Percentiles rank a stretch among this genome's conserved stretches.
Conservation (phyloP, 2,797 vertebrate species). For the Salmo trutta region DNA sequence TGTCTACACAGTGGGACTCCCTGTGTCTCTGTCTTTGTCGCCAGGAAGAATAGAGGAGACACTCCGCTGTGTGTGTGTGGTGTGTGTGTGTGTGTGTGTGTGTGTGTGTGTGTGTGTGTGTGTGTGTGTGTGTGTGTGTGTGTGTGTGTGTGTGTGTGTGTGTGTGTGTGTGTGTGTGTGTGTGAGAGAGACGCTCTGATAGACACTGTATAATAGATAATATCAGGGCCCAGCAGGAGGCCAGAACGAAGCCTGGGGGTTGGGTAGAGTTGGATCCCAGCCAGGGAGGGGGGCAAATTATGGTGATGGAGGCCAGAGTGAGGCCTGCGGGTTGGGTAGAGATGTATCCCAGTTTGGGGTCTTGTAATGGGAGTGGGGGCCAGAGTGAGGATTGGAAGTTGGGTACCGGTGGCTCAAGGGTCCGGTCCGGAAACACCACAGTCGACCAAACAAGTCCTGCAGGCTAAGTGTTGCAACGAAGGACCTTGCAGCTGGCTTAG, state of each 20-base stretch:
- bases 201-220: constrained; percentile 46
- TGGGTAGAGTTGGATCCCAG: not conserved
- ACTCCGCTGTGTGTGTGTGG: constrained; percentile 8
- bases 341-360: not conserved
- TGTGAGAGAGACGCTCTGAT: constrained; percentile 30
- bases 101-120: not conserved
- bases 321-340: not conserved
- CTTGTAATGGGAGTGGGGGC: not conserved
- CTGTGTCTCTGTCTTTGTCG: not conserved
- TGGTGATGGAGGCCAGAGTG: constrained; percentile 1
- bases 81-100: constrained; percentile 22
- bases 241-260: constrained; percentile 4
- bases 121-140: too few relatives aligned
- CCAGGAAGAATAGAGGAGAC: constrained; percentile 25
- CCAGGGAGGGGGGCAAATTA: too few relatives aligned
- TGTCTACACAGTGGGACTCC: constrained; percentile 28
- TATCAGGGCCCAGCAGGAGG: constrained; percentile 51
- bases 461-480: too few relatives aligned
- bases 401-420: not conserved
- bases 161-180: too few relatives aligned
- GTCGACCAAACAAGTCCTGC: too few relatives aligned
- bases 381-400: not conserved
- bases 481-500: too few relatives aligned
- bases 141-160: too few relatives aligned
- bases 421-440: not conserved